Evolutionary conservation across 2,888 invertebrate genomes (phyloP), one percentile per base, ranked within the genome.

Genomic region (Sinopyrophorus schimmeli): DNA sequence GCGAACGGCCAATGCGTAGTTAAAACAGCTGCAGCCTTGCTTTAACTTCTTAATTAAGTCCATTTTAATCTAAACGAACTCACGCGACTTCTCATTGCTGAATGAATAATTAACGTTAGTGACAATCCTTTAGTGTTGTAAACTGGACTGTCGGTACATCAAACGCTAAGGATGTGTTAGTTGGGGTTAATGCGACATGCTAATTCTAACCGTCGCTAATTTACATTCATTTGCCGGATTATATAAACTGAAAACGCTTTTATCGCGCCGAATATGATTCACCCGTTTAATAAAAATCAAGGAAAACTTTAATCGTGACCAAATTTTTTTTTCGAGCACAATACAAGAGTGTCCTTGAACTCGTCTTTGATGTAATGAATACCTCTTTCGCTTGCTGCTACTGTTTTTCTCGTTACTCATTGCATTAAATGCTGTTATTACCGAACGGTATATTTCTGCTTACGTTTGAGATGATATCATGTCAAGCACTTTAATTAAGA

Each of bases 121-220:
- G 43, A 48, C 56, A 42, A 38, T 6, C 15, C 3, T 52, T 37
- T 43, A 34, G 31, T 46, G 48, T 44, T 54, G 57, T 53, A 48
- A 55, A 42, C 23, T 37, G 49, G 35, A 30, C 53, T 47, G 48
- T 47, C 62, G 61, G 61, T 59, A 59, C 60, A 58, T 61, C 64
- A 64, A 63, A 64, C 54, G 60, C 57, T 56, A 47, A 65, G 66
- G 64, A 65, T 66, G 62, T 66, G 66, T 62, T 65, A 64, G 60
- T 63, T 59, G 64, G 62, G 67, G 66, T 68, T 65, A 68, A 69
- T 68, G 63, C 53, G 65, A 69, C 71, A 73, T 72, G 73, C 73
- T 73, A 73, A 73, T 69, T 65, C 67, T 68, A 59, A 67, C 64
- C 61, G 63, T 65, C 61, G 66, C 69, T 69, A 73, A 73, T 73